These are phyloP conservation scores for Etheostoma spectabile DNA, from an alignment of 2,113 vertebrate genomes.

Conservation along the genomic window DNA sequence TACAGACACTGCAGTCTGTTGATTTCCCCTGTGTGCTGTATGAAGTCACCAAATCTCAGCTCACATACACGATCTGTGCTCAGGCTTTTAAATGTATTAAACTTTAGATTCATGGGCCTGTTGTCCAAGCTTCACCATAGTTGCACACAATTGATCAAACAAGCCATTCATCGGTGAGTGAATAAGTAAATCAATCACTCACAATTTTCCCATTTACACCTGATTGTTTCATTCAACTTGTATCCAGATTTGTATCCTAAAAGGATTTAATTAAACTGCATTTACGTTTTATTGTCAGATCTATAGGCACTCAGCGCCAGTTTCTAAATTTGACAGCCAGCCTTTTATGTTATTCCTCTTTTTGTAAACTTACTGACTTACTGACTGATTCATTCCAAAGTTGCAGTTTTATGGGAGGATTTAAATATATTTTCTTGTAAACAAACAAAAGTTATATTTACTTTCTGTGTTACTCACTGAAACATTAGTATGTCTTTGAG, in stretches of 20 bases:
- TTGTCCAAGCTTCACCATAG: conserved; percentile 1
- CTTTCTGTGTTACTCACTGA: background rate
- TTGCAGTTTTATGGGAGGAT: background rate
- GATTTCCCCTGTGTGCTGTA: conserved; percentile 11
- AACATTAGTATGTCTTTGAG: background rate
- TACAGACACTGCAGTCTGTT: conserved; percentile 40
- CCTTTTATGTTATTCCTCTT: background rate
- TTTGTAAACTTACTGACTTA: background rate
- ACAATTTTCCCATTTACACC: background rate
- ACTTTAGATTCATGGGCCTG: conserved; percentile 26
- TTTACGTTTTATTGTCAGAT: background rate
- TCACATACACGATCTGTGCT: background rate
- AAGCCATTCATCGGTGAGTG: background rate
- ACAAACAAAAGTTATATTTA: background rate
- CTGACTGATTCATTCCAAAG: background rate
- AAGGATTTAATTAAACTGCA: background rate
- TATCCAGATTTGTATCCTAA: background rate
- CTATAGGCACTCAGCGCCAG: background rate
- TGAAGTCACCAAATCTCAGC: conserved; percentile 43
- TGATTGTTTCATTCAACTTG: background rate
- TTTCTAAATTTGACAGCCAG: no score
- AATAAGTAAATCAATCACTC: conserved; percentile 13
- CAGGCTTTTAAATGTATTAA: conserved; percentile 55
- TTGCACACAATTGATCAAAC: background rate
- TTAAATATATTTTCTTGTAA: background rate